Base-by-base conservation (phyloP, 2,113 vertebrate species). In the Cervus canadensis region DNA sequence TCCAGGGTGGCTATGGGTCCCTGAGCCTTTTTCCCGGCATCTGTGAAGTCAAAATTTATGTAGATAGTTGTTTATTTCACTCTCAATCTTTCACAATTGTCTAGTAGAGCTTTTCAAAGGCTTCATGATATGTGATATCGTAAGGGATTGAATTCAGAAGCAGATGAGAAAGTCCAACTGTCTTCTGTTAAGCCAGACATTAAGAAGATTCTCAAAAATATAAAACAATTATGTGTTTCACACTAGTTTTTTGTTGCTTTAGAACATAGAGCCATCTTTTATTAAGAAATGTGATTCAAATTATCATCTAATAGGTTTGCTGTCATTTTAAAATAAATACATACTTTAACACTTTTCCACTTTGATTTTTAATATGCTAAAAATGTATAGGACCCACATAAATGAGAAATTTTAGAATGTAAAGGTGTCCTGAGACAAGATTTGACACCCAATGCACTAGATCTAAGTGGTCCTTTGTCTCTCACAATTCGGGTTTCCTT, bases 101-200 rank as follows among this genome's bases (percentile, higher is more conserved):
- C n/a, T 92, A 11, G 36, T 2, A 33, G 71, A 40, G 33, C 36
- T 67, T 94, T 48, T 74, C 71, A 74, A 76, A 43, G 16, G 19
- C 14, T 43, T 45, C 6, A 6, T 21, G 64, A 60, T 30, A 6
- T 7, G 36, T 0, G 16, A 28, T 1, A 7, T 1, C 1, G 2
- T 87, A 5, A 45, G 1, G 6, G 26, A 12, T 2, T 2, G 56
- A 50, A n/a, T 33, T n/a, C 60, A 23, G 43, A 45, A 91, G 30
- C 33, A 19, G 23, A 54, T 1, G 0, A 3, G 74, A 94, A 88
- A 59, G 14, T 30, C 60, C 10, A 3, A 5, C 7, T 3, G 16
- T 28, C n/a, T 52, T 30, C 48, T 7, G 0, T 25, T 1, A 57
- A 83, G 48, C 11, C 43, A 13, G 82, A 15, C 45, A 4, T 5